Percentiles rank a stretch among this genome's conserved stretches.
Evolutionary conservation across 2,797 vertebrate species (phyloP).

Genomic region (Alca torda): DNA sequence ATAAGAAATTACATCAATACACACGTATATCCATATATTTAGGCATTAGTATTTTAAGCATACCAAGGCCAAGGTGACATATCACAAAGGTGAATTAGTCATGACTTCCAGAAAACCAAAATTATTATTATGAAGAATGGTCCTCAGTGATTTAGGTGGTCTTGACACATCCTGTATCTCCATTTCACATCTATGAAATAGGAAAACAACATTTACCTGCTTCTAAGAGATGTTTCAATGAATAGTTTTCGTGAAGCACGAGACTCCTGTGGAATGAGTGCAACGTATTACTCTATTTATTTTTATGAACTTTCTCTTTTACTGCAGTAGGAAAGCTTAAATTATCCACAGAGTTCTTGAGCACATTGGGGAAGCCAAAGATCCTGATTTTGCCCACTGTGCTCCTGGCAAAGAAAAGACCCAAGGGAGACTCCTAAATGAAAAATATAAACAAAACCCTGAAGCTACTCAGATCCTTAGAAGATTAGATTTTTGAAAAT

Average conservation of each 20-base stretch:
- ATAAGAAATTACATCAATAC: neutral
- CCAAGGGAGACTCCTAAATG: conserved; percentile 66
- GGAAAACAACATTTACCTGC: neutral
- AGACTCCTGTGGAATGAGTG: conserved; percentile 50
- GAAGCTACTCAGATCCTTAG: conserved; percentile 65
- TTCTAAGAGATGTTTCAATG: conserved; percentile 20
- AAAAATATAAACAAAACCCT: conserved; percentile 75
- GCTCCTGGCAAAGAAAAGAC: conserved; percentile 67
- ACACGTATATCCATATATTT: neutral
- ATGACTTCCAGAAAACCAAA: neutral
- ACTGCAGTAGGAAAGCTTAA: conserved; percentile 58
- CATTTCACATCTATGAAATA: neutral
- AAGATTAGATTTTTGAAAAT: conserved; percentile 67
- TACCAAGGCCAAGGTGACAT: neutral
- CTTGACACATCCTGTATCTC: neutral
- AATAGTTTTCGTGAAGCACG: conserved; percentile 23
- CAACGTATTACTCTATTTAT: conserved; percentile 61
- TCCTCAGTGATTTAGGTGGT: neutral
- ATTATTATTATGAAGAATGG: neutral
- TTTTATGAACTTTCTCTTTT: conserved; percentile 58
- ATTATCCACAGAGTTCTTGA: conserved; percentile 64
- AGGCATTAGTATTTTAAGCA: neutral
- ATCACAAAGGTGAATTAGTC: neutral
- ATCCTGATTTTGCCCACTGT: conserved; percentile 61
- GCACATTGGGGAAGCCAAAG: conserved; percentile 50